Base-by-base conservation (phyloP, 2,113 vertebrate species). In the Galbula dea region DNA sequence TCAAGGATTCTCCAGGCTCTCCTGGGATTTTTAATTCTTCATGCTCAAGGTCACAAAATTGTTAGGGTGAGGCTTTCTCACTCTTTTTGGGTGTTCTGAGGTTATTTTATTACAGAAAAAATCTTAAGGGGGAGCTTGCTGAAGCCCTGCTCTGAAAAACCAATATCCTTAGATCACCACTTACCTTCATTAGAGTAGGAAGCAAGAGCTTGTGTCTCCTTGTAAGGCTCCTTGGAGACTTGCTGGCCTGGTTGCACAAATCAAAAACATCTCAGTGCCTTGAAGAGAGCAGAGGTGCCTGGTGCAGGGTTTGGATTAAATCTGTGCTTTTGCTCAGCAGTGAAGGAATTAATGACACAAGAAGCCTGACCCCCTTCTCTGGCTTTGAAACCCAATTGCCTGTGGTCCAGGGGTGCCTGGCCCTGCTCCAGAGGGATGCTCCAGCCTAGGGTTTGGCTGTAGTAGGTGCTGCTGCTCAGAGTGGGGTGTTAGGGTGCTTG, bases 141-240 rank as follows among this genome's bases (percentile, higher is more conserved):
- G 48, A 39, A 90, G 45, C 46, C 36, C 39, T 48, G 77, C 63
- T 43, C 21, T 74, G 82, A 36, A 46, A 78, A 86, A 24, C 6
- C 10, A 2, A 7, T 4, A 3, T 32, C 20, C 67, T 49, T 10
- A 15, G 46, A 17, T 55, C 9, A 4, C 20, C 62, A 18, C 97
- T 95, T 95, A 98, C 98, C 97, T 96, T 97, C 81, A 10, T 90
- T 93, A 32, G 96, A 63, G 7, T 87, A 94, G 0, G 96, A 94
- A 34, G 91, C 88, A 78, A 96, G 26, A 46, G 96, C 80, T 57
- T 96, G 93, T 1, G 62, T 75, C 83, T 91, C 93, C 88, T 93
- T 49, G 9, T 45, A 12, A 57, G 48, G 46, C 46, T 94, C 87
- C 58, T 80, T 36, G 81, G 94, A 75, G n/a, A n/a, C 48, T 15